phyloP scores from a whole-genome alignment of 2,797 vertebrate species.

The Coreius guichenoti region DNA sequence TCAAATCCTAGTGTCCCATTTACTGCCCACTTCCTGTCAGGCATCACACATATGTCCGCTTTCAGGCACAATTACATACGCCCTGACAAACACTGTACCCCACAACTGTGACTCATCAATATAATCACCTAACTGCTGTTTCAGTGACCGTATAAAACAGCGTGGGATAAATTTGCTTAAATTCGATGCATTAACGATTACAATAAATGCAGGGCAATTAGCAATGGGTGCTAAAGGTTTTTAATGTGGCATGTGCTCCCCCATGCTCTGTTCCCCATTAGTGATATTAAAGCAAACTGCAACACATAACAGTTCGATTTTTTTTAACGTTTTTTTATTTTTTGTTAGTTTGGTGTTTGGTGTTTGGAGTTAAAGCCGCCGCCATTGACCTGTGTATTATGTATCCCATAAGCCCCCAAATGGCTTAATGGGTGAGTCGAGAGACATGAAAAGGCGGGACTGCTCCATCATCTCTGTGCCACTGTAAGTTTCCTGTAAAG shows the following conservation, averaged over 20 bases:
- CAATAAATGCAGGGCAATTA: slow-evolving; percentile 53
- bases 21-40: slow-evolving; percentile 6
- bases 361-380: slow-evolving; percentile 53
- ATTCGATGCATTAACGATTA: slow-evolving; percentile 46
- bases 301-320: slow-evolving; percentile 53
- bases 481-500: slow-evolving; percentile 21
- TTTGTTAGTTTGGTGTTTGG: slow-evolving; percentile 52
- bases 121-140: slow-evolving; percentile 45
- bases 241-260: slow-evolving; percentile 46
- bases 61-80: slow-evolving; percentile 14
- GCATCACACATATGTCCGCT: slow-evolving; percentile 5
- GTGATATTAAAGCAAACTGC: slow-evolving; percentile 52
- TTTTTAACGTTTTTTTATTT: slow-evolving; percentile 27
- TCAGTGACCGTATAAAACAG: slow-evolving; percentile 32
- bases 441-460: slow-evolving; percentile 38
- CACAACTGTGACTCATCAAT: slow-evolving; percentile 41
- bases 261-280: slow-evolving; percentile 48
- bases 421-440: slow-evolving; percentile 49
- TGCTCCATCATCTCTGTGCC: slow-evolving; percentile 14
- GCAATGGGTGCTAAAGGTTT: slow-evolving; percentile 55
- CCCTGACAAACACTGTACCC: slow-evolving; percentile 6
- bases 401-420: slow-evolving; percentile 45
- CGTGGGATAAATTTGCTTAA: slow-evolving; percentile 50
- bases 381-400: slow-evolving; percentile 56
- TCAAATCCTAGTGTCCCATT: slow-evolving; percentile 8